These are phyloP conservation scores for Kradibia gibbosae DNA, from an alignment of 1,140 invertebrate species.

Conservation along the genomic window DNA sequence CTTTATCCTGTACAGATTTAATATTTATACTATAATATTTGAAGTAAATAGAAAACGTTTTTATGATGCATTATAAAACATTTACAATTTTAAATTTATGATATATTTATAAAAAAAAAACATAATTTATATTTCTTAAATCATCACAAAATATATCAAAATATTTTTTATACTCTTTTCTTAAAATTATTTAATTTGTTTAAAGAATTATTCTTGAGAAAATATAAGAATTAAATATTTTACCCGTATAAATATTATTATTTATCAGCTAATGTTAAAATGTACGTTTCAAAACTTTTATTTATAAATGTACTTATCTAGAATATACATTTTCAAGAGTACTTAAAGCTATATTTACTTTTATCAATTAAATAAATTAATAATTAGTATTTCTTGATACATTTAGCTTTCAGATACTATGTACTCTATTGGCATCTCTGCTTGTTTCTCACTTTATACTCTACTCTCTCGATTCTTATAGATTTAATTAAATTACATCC, in stretches of 20 bases:
- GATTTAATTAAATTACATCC: slow-evolving; percentile 41
- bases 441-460: slow-evolving; percentile 8
- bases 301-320: too few species aligned
- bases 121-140: too few species aligned
- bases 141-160: neutral
- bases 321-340: too few species aligned
- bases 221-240: neutral
- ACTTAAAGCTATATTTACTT: too few species aligned
- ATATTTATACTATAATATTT: slow-evolving; percentile 28
- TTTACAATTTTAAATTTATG: neutral
- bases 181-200: neutral
- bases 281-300: slow-evolving; percentile 5
- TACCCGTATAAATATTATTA: neutral
- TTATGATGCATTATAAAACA: slow-evolving; percentile 13
- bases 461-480: slow-evolving; percentile 35
- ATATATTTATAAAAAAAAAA: too few species aligned
- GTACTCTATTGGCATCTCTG: slow-evolving; percentile 26
- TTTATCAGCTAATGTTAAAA: too few species aligned
- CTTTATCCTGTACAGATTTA: neutral
- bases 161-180: neutral
- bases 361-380: too few species aligned
- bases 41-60: neutral
- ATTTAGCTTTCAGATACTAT: neutral
- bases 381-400: slow-evolving; percentile 41
- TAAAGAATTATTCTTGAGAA: slow-evolving; percentile 1